Conservation (phyloP, 2,888 invertebrate species). For the Limnephilus lunatus region DNA sequence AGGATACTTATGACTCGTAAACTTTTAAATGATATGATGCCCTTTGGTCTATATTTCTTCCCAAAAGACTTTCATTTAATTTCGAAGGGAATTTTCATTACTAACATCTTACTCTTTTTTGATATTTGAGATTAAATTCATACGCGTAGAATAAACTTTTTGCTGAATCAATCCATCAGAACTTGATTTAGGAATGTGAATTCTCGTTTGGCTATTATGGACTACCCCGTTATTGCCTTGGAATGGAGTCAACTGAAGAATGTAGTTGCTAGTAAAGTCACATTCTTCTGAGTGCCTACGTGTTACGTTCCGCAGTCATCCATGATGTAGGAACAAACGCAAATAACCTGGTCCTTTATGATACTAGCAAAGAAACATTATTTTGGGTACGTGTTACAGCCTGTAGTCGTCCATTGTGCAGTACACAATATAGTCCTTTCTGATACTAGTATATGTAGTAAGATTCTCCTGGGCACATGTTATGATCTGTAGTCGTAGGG, state of each 20-base stretch:
- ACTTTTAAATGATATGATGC: neutral
- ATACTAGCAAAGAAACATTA: neutral
- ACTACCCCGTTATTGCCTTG: constrained; percentile 26
- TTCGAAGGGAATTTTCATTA: neutral
- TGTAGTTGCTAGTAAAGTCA: constrained; percentile 1
- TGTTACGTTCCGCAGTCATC: neutral
- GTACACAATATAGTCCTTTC: too few relatives aligned
- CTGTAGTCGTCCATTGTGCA: too few relatives aligned
- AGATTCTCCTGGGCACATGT: too few relatives aligned
- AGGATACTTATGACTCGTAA: neutral
- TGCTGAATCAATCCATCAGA: neutral
- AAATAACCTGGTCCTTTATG: neutral
- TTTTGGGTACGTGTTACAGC: neutral
- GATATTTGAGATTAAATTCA: neutral
- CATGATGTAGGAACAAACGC: neutral
- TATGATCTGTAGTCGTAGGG: too few relatives aligned
- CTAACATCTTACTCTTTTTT: neutral
- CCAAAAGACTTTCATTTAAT: neutral
- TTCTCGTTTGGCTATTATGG: neutral
- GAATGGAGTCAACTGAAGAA: constrained; percentile 26
- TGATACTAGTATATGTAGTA: too few relatives aligned
- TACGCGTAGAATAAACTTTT: neutral
- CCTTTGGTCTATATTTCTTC: neutral
- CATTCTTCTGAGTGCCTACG: neutral
- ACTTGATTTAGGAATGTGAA: constrained; percentile 42